Conservation (phyloP, 2,797 vertebrate genomes). For the Otus scops region DNA sequence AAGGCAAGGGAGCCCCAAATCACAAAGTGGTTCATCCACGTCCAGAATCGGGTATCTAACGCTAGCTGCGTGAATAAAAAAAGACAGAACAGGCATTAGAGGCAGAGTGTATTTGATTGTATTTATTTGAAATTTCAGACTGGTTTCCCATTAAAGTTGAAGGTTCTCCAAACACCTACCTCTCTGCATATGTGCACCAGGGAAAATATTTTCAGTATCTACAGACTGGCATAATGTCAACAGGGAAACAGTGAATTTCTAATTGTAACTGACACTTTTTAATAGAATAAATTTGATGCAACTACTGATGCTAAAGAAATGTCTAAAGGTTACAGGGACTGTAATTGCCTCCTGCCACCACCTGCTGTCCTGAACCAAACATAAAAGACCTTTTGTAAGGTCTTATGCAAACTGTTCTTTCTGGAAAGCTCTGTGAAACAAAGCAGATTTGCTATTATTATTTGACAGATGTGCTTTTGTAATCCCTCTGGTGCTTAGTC, state of each 20-base stretch:
- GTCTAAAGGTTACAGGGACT: not conserved
- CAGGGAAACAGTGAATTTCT: not conserved
- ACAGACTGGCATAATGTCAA: not conserved
- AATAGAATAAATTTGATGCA: not conserved
- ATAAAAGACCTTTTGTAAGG: conserved; percentile 16
- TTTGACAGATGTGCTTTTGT: not conserved
- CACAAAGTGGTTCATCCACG: conserved; percentile 98
- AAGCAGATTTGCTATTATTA: not conserved
- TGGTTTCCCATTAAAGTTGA: not conserved
- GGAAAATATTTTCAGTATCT: not conserved
- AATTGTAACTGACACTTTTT: not conserved
- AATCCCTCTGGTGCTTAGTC: not conserved
- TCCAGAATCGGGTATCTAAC: conserved; percentile 95
- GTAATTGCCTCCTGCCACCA: conserved; percentile 24
- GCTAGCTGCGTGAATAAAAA: conserved; percentile 82
- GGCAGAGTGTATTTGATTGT: rapidly evolving
- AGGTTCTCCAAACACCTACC: not conserved
- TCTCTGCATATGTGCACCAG: not conserved
- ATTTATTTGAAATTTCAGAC: not conserved
- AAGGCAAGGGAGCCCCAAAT: conserved; percentile 98
- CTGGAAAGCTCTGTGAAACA: not conserved
- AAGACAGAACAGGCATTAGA: not conserved
- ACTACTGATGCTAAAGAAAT: not conserved
- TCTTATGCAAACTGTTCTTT: not conserved
- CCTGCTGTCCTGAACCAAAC: conserved; percentile 3